Base-by-base conservation (phyloP, 2,888 invertebrate species). In the Tetragonula carbonaria region DNA sequence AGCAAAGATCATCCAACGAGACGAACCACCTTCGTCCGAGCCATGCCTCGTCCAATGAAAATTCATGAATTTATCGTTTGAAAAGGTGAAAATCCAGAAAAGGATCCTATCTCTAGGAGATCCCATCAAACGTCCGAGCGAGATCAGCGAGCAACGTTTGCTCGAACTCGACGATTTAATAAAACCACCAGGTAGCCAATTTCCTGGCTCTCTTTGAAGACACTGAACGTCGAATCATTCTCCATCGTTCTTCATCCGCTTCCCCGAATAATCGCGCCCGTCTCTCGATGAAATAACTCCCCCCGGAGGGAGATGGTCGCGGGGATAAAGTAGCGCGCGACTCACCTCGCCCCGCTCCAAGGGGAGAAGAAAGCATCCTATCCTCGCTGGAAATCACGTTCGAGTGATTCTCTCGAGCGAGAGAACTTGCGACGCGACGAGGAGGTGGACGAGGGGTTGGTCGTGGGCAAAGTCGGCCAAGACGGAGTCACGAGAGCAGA, bases 341-440 rank as follows among this genome's bases (percentile, higher is more conserved):
- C 45, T 71, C 74, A 23, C 38, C 65, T 63, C 21, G 33, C 67
- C 53, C 1, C 45, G 45, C 45, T 45, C 8, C 45, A 45, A 45
- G 45, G 8, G 2, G 1, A n/a, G n/a, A 21, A 62, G 68, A 87
- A 51, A 55, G 62, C 82, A 57, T 86, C 85, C 86, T 88, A 90
- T 80, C 84, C 89, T 79, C 74, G 65, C 74, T 87, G 86, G 87
- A 90, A 90, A 80, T 84, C 89, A 88, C 85, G 87, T 93, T 93
- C 93, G 92, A 93, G 93, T 92, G 93, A 93, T 93, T 92, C 92
- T 38, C 53, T 92, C 90, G 90, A 92, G 91, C 80, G 73, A 73
- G 62, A 63, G 38, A 28, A 28, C 50, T n/a, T 62, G 38, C 14
- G 45, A n/a, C 38, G 8, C 62, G 50, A 33, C 8, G 84, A 85